Evolutionary conservation across 1,140 invertebrate genomes (phyloP).

Genomic region (Camponotus vicinus): DNA sequence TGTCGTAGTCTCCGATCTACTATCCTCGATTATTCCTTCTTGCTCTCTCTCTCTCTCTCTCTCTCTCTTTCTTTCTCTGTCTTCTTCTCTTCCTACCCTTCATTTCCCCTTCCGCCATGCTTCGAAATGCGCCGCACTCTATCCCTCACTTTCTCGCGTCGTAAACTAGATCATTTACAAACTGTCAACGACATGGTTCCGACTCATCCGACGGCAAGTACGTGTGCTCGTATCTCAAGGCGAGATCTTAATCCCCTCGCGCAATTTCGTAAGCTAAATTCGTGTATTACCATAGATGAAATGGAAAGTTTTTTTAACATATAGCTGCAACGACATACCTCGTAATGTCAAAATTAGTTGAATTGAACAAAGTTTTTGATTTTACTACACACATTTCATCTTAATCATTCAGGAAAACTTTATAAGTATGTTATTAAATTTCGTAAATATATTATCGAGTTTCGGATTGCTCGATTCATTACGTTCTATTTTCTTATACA

Average conservation of each 20-base stretch:
- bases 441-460: slow-evolving; percentile 21
- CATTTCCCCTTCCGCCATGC: slow-evolving; percentile 65
- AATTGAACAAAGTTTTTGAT: slow-evolving; percentile 25
- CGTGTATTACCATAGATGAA: not conserved
- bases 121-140: slow-evolving; percentile 40
- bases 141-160: slow-evolving; percentile 64
- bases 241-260: slow-evolving; percentile 72
- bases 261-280: slow-evolving; percentile 70
- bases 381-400: not conserved
- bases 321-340: not conserved
- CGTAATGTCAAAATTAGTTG: not conserved
- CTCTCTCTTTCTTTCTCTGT: slow-evolving; percentile 27
- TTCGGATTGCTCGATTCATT: slow-evolving; percentile 8
- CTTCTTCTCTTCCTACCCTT: not conserved
- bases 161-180: slow-evolving; percentile 82
- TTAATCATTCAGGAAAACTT: not conserved
- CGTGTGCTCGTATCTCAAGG: slow-evolving; percentile 51
- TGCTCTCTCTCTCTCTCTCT: slow-evolving; percentile 26
- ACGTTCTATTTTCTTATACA: slow-evolving; percentile 31
- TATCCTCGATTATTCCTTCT: slow-evolving; percentile 40
- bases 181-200: slow-evolving; percentile 77
- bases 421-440: slow-evolving; percentile 38
- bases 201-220: slow-evolving; percentile 44
- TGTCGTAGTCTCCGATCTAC: slow-evolving; percentile 36
- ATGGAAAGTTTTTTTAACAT: slow-evolving; percentile 33